Conservation (phyloP, 2,888 invertebrate genomes). For the Galeruca laticollis region DNA sequence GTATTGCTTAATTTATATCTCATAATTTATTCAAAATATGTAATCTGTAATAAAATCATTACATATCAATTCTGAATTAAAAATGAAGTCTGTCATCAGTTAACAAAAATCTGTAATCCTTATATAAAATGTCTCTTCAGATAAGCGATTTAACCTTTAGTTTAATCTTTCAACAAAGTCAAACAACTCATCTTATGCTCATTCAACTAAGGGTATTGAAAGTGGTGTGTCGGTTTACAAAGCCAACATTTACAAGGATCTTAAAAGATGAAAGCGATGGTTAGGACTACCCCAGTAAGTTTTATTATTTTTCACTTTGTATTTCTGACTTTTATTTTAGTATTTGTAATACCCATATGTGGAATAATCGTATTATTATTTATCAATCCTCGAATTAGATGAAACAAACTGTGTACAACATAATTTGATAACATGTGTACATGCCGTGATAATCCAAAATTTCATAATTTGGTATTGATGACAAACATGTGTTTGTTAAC, state of each 20-base stretch:
- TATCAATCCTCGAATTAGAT: too few species aligned
- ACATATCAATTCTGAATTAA: background rate
- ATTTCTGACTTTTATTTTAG: too few species aligned
- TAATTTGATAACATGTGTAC: too few species aligned
- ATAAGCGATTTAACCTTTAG: constrained; percentile 24
- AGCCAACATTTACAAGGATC: background rate
- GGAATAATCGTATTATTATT: too few species aligned
- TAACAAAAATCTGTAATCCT: background rate
- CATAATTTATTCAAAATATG: too few species aligned
- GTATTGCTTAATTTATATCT: too few species aligned
- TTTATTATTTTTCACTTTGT: background rate
- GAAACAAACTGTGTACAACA: too few species aligned
- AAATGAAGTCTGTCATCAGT: background rate
- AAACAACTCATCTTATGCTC: constrained; percentile 5
- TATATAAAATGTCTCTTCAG: background rate
- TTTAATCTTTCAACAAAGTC: constrained; percentile 15
- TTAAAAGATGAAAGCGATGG: constrained; percentile 22
- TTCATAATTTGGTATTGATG: too few species aligned
- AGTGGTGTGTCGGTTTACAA: background rate
- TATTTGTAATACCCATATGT: too few species aligned
- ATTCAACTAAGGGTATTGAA: background rate
- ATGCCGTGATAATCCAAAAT: too few species aligned
- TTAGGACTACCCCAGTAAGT: constrained; percentile 25
- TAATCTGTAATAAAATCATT: too few species aligned
- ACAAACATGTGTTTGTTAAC: too few species aligned